Conservation (phyloP, 1,140 invertebrate genomes). For the Atta colombica region DNA sequence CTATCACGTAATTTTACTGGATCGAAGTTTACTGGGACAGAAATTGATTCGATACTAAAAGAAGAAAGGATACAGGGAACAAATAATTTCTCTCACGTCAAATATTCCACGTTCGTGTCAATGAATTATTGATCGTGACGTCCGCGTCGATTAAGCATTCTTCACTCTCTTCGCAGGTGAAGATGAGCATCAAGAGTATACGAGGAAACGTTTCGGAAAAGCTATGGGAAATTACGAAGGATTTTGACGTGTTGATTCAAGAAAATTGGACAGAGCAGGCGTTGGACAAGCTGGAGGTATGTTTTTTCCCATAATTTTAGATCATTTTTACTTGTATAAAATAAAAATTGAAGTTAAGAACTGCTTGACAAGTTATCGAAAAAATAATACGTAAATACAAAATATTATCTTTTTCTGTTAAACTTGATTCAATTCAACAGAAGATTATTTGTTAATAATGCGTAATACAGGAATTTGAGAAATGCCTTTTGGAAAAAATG, state of each 20-base stretch:
- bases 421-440: slow-evolving; percentile 7
- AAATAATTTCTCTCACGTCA: slow-evolving; percentile 38
- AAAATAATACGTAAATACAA: neutral
- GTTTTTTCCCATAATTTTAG: neutral
- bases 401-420: slow-evolving; percentile 36
- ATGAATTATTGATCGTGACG: slow-evolving; percentile 49
- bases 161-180: slow-evolving; percentile 88
- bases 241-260: slow-evolving; percentile 89
- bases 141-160: neutral
- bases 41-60: neutral
- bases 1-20: neutral
- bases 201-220: slow-evolving; percentile 92
- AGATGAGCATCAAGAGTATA: slow-evolving; percentile 91
- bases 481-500: slow-evolving; percentile 93
- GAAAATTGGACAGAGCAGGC: slow-evolving; percentile 91
- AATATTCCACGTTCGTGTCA: slow-evolving; percentile 37
- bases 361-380: neutral
- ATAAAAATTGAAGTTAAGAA: neutral
- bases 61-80: slow-evolving; percentile 14
- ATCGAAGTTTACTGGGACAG: slow-evolving; percentile 2
- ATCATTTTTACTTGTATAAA: neutral
- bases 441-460: slow-evolving; percentile 1
- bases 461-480: slow-evolving; percentile 91
- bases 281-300: slow-evolving; percentile 87
- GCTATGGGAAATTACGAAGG: slow-evolving; percentile 92